Percentiles rank a stretch among this genome's conserved stretches.
Evolutionary conservation across 2,797 vertebrate species (phyloP).

Genomic region (Ceyx erithaca): DNA sequence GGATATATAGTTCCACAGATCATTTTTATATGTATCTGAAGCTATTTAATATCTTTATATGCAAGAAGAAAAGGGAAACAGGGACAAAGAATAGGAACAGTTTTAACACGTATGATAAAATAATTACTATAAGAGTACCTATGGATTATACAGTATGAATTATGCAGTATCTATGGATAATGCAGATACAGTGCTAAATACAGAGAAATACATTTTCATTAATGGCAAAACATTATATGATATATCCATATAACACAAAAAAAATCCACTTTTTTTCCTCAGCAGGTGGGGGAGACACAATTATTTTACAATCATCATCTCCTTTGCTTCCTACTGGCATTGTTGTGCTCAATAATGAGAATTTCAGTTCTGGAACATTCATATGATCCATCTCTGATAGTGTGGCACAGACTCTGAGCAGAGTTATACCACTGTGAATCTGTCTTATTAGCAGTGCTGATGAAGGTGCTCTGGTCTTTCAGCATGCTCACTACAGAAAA

Average conservation of each 20-base stretch:
- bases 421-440: background rate
- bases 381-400: background rate
- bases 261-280: background rate
- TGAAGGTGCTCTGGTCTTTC: background rate
- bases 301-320: conserved; percentile 7
- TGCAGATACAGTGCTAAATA: background rate
- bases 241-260: background rate
- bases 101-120: background rate
- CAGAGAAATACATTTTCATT: background rate
- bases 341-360: background rate
- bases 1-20: background rate
- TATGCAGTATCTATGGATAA: background rate
- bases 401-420: background rate
- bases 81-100: background rate
- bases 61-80: background rate
- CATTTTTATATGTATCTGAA: background rate
- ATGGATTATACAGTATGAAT: background rate
- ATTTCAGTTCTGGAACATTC: background rate
- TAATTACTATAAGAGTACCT: background rate
- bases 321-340: background rate
- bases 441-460: rapidly evolving
- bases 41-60: background rate
- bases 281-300: background rate
- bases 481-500: background rate
- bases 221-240: background rate